These are phyloP conservation scores for Eulemur coronatus DNA, from an alignment of 2,797 vertebrate species.

Conservation along the genomic window DNA sequence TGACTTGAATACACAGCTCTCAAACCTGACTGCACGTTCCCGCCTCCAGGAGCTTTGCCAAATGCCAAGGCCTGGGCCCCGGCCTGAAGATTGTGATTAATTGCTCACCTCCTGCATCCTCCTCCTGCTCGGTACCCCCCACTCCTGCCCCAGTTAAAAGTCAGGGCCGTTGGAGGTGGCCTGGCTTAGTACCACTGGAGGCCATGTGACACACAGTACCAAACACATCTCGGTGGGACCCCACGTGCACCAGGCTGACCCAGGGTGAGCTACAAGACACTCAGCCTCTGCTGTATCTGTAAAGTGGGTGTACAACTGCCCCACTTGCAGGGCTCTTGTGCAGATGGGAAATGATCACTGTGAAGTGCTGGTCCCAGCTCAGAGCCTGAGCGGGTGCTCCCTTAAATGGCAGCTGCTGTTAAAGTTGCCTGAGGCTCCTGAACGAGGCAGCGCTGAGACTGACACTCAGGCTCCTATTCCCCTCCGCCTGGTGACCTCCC, in stretches of 20 bases:
- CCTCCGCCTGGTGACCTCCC: not conserved
- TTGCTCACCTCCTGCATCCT: not conserved
- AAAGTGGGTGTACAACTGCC: accelerated
- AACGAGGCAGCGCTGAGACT: accelerated
- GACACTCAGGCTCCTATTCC: not conserved
- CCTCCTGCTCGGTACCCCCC: no score
- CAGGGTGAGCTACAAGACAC: not conserved
- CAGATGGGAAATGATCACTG: accelerated
- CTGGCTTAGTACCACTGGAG: not conserved
- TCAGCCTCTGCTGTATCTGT: not conserved
- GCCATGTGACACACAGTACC: accelerated
- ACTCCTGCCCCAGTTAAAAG: not conserved
- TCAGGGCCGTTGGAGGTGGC: not conserved
- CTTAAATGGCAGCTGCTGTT: not conserved
- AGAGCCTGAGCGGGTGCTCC: not conserved
- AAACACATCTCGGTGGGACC: not conserved
- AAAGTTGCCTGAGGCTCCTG: not conserved
- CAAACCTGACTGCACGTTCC: not conserved
- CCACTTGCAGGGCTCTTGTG: not conserved
- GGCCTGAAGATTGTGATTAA: not conserved
- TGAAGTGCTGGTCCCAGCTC: not conserved
- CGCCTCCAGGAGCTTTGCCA: not conserved
- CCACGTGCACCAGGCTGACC: accelerated
- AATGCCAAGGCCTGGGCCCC: not conserved
- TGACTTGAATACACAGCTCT: not conserved